These are phyloP conservation scores for Entosphenus tridentatus DNA, from an alignment of 2,113 vertebrate species.

Conservation along the genomic window DNA sequence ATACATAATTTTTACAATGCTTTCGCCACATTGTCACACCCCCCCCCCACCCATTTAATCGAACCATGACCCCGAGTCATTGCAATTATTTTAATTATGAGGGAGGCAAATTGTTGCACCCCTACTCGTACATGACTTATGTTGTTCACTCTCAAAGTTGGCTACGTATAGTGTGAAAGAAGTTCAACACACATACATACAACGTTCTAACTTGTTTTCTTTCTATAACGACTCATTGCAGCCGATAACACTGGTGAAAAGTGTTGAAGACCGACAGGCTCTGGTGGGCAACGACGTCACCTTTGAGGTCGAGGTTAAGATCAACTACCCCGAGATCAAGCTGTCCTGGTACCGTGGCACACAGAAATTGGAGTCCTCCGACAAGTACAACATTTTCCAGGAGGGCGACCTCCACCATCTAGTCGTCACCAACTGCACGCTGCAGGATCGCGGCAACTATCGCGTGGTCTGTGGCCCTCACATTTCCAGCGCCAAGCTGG, in stretches of 20 bases:
- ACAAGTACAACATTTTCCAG: constrained; percentile 56
- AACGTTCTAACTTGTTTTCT: background rate
- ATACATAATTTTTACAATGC: no score
- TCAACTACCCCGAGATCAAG: constrained; percentile 87
- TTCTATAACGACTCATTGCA: constrained; percentile 15
- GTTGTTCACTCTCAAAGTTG: no score
- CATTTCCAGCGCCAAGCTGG: constrained; percentile 69
- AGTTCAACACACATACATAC: no score
- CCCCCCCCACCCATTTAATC: no score
- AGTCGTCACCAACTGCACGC: constrained; percentile 46
- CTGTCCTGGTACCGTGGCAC: constrained; percentile 93
- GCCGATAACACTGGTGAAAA: constrained; percentile 61
- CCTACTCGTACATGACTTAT: no score
- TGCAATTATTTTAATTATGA: no score
- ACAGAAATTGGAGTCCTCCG: constrained; percentile 46
- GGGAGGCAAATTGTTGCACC: no score
- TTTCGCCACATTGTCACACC: no score
- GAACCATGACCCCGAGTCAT: no score
- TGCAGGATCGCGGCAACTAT: constrained; percentile 66
- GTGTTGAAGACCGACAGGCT: constrained; percentile 52
- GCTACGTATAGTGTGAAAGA: no score
- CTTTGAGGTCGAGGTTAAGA: constrained; percentile 68
- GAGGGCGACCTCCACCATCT: constrained; percentile 45
- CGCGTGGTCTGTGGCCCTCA: constrained; percentile 81
- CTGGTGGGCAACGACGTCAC: constrained; percentile 39